Evolutionary conservation across 2,888 invertebrate species (phyloP).

Genomic region (Synanthedon andrenaeformis): DNA sequence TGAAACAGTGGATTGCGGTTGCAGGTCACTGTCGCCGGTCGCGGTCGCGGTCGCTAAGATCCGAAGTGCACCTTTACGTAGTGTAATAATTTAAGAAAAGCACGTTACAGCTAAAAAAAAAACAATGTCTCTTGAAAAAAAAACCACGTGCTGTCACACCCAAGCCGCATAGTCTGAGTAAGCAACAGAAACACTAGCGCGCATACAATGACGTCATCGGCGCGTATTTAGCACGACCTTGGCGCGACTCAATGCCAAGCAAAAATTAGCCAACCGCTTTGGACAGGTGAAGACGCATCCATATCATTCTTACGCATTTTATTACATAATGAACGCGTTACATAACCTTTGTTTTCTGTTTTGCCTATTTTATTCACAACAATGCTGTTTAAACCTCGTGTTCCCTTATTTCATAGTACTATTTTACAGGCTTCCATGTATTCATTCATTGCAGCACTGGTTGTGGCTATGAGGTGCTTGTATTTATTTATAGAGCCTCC

Average conservation of each 20-base stretch:
- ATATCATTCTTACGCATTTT: conserved; percentile 23
- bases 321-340: not conserved
- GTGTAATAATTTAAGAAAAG: too few relatives aligned
- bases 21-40: too few relatives aligned
- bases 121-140: not conserved
- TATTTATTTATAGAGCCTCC: too few relatives aligned
- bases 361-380: too few relatives aligned
- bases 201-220: conserved; percentile 43
- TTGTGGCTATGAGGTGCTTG: too few relatives aligned
- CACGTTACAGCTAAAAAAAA: not conserved
- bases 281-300: conserved; percentile 24
- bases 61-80: too few relatives aligned
- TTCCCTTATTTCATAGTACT: not conserved
- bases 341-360: not conserved
- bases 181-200: conserved; percentile 14
- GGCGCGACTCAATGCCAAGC: conserved; percentile 56
- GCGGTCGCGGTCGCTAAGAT: too few relatives aligned
- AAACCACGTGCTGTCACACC: conserved; percentile 23
- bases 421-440: not conserved
- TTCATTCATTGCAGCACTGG: not conserved
- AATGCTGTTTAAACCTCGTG: not conserved
- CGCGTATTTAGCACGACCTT: conserved; percentile 51
- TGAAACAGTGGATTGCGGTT: too few relatives aligned
- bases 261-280: conserved; percentile 35
- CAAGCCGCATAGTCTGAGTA: conserved; percentile 10